These are phyloP conservation scores for Dufourea novaeangliae DNA, from an alignment of 1,140 invertebrate species.

Conservation along the genomic window DNA sequence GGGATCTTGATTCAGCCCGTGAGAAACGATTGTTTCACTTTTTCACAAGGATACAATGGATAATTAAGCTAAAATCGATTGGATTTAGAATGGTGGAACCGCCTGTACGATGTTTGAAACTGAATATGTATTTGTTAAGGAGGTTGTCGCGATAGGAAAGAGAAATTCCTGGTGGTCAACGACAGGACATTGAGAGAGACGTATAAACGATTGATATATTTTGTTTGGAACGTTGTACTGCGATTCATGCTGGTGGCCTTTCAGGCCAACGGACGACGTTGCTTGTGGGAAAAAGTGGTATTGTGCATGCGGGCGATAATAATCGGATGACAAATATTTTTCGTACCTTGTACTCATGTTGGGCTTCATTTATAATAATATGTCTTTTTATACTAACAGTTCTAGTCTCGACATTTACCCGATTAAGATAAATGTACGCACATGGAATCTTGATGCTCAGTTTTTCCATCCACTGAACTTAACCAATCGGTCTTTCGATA, in stretches of 20 bases:
- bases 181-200: neutral
- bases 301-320: slow-evolving; percentile 16
- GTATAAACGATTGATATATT: slow-evolving; percentile 39
- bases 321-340: neutral
- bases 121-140: neutral
- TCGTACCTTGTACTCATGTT: neutral
- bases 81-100: no score
- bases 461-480: no score
- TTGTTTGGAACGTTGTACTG: slow-evolving; percentile 2
- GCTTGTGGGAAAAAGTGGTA: slow-evolving; percentile 17
- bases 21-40: no score
- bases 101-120: no score
- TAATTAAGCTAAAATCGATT: neutral
- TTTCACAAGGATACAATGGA: no score
- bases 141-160: neutral
- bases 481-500: no score
- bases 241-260: slow-evolving; percentile 15
- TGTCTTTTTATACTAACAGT: no score
- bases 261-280: neutral
- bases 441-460: no score
- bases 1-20: neutral
- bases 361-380: neutral
- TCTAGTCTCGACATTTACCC: no score
- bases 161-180: neutral
- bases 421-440: no score